These are phyloP conservation scores for Sarcophaga subvicina DNA, from an alignment of 2,888 invertebrate species.

Conservation along the genomic window DNA sequence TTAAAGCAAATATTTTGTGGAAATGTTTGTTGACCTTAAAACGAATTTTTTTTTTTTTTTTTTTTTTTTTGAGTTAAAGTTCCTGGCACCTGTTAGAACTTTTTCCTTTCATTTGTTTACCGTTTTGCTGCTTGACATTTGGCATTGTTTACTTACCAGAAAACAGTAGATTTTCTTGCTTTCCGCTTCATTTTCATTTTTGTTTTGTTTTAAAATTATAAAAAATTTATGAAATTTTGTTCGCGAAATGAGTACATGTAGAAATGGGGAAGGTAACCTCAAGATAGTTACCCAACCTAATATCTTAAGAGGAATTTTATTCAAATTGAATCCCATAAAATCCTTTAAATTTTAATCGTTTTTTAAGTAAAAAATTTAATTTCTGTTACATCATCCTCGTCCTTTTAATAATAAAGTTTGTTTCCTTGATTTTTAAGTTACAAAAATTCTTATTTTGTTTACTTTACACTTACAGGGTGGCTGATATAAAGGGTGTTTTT, in stretches of 20 bases:
- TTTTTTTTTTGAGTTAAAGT: no score
- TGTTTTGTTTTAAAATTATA: constrained; percentile 26
- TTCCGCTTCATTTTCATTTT: not conserved
- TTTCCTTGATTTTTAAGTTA: no score
- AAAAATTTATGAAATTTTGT: constrained; percentile 66
- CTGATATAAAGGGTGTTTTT: no score
- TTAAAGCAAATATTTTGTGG: not conserved
- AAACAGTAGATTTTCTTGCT: constrained; percentile 18
- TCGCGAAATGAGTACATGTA: not conserved
- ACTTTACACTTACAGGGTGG: no score
- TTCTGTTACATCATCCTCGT: no score
- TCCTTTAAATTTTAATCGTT: no score
- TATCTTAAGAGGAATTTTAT: no score
- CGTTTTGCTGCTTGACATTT: not conserved
- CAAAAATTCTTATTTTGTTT: no score
- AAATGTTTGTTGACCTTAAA: not conserved
- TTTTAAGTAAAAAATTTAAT: no score
- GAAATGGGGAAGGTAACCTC: not conserved
- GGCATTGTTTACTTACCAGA: not conserved
- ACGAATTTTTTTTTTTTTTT: not conserved
- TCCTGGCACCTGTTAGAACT: not conserved
- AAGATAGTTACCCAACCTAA: no score
- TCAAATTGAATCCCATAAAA: no score
- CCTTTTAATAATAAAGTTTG: no score
- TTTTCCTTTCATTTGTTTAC: not conserved